These are phyloP conservation scores for Andrena hattorfiana DNA, from an alignment of 2,888 invertebrate species.

Conservation along the genomic window DNA sequence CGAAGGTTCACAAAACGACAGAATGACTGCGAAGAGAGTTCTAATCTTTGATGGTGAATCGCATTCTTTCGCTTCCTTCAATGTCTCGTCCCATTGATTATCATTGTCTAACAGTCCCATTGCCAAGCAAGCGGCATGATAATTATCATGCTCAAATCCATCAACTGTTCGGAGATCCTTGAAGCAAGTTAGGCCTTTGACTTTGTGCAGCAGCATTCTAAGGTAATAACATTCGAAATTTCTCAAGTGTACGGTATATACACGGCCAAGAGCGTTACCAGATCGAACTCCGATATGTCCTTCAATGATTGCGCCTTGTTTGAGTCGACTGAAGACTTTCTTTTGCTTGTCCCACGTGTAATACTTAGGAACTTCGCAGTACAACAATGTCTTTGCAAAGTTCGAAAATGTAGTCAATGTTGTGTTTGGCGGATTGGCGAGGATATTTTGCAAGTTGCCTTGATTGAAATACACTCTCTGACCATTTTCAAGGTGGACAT, in stretches of 20 bases:
- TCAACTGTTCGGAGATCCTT: too few species aligned
- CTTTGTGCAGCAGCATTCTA: background rate
- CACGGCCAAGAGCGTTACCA: background rate
- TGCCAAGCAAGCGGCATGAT: too few species aligned
- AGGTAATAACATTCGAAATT: slow-evolving; percentile 19
- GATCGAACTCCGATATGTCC: too few species aligned
- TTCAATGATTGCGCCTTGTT: background rate
- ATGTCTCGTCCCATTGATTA: too few species aligned
- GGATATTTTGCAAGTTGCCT: background rate
- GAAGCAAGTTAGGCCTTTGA: too few species aligned
- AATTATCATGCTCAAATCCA: too few species aligned
- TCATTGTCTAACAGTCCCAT: too few species aligned
- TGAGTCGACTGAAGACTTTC: background rate
- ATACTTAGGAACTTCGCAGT: slow-evolving; percentile 41
- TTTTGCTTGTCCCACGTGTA: slow-evolving; percentile 25
- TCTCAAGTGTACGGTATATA: slow-evolving; percentile 31
- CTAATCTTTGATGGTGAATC: too few species aligned
- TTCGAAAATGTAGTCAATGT: slow-evolving; percentile 73
- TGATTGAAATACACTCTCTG: slow-evolving; percentile 26
- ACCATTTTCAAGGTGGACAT: background rate
- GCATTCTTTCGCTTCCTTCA: too few species aligned
- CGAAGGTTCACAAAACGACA: too few species aligned
- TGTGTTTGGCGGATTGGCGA: slow-evolving; percentile 5
- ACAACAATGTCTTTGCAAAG: slow-evolving; percentile 79
- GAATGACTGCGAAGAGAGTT: too few species aligned